phyloP scores from a whole-genome alignment of 2,113 vertebrate genomes.

The Crocuta crocuta region DNA sequence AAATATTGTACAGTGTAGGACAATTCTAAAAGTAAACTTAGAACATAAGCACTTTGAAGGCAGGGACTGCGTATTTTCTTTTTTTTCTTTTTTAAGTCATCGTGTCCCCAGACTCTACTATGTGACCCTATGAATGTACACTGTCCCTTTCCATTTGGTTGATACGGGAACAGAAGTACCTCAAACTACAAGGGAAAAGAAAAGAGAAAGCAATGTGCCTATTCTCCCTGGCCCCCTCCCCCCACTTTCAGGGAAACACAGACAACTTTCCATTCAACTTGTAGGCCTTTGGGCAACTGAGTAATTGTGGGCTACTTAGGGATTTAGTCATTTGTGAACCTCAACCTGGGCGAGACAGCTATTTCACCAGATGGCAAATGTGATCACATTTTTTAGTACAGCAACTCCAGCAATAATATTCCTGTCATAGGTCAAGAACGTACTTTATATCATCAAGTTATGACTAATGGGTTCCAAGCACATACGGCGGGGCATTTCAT shows the following conservation, averaged over 20 bases:
- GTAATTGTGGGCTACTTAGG: slow-evolving; percentile 57
- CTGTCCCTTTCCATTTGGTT: not conserved
- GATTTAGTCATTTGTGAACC: slow-evolving; percentile 65
- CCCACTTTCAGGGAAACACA: not conserved
- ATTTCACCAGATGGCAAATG: slow-evolving; percentile 61
- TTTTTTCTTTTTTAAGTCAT: not conserved
- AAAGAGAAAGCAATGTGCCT: not conserved
- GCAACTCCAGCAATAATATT: slow-evolving; percentile 48
- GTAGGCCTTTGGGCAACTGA: slow-evolving; percentile 55
- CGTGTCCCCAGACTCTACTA: no score
- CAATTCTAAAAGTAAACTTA: not conserved
- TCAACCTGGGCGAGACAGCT: slow-evolving; percentile 71
- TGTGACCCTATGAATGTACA: not conserved
- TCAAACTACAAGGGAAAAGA: not conserved
- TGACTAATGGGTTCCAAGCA: slow-evolving; percentile 62
- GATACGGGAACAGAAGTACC: not conserved
- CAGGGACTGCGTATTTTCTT: not conserved
- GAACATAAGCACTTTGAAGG: not conserved
- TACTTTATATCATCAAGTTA: slow-evolving; percentile 54
- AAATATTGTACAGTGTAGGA: not conserved
- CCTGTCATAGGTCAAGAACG: slow-evolving; percentile 72
- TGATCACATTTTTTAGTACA: slow-evolving; percentile 61
- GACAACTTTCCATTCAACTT: slow-evolving; percentile 9
- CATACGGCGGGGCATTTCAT: not conserved
- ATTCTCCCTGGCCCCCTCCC: not conserved